Evolutionary conservation across 1,140 invertebrate genomes (phyloP), one percentile per base, ranked within the genome.

Genomic region (Gyrodactylus salaris): DNA sequence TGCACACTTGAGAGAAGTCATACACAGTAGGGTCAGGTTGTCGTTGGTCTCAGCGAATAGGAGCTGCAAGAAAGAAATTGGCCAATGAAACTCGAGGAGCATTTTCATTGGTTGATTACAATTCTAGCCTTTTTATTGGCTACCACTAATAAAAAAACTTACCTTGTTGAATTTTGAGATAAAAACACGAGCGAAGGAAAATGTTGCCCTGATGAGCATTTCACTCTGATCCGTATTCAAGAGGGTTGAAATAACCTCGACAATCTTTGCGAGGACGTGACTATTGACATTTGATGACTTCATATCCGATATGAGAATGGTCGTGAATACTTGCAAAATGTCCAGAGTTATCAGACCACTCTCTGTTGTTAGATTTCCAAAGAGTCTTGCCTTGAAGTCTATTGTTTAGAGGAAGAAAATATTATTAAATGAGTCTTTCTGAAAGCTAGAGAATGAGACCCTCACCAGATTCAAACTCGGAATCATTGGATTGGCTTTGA

Each of bases 321-420:
- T 85, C 75, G 87, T 87, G 79, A 89, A 91, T 2, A 89, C 81
- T 73, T 88, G 87, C 23, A 91, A 81, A 68, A 87, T 86, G 80
- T 94, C 91, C 19, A 94, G 81, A 0, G 87, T 86, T 21, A 88
- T 86, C 27, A 94, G 83, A 0, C 89, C 89, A 69, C 90, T 86
- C 84, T 95, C 91, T 21, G 89, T 88, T 0, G 89, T 86, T 77
- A 94, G 82, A 80, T 91, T 89, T 2, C 88, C 89, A 78, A 91
- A 89, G 1, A 89, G 82, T 1, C 26, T 88, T 77, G 0, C 85
- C 85, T 77, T 86, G 83, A 75, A 80, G 75, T 75, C 76, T 73
- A 76, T 75, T 75, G 74, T 73, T 74, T 70, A 1, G 34, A 72
- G 21, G 69, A 75, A 75, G 69, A 54, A 54, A 54, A 54, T 54